Evolutionary conservation across 1,140 invertebrate genomes (phyloP).

Genomic region (Drosophila ohnishii): DNA sequence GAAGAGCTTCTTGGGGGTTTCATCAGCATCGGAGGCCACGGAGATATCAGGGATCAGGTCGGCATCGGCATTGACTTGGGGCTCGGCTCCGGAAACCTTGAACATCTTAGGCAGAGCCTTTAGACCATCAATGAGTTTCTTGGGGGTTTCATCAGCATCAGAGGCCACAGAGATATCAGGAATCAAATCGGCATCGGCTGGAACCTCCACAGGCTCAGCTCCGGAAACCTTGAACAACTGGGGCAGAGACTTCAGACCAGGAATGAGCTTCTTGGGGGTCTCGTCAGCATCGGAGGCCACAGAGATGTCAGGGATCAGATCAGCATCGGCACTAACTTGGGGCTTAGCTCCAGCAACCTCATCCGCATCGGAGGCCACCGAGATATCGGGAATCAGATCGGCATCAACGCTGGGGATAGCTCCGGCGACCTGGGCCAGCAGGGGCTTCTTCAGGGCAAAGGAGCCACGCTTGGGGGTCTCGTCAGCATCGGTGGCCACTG

Average conservation of each 20-base stretch:
- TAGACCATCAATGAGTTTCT: background rate
- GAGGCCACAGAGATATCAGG: slow-evolving; percentile 59
- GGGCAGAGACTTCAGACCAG: slow-evolving; percentile 20
- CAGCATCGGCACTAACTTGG: slow-evolving; percentile 19
- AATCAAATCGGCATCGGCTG: slow-evolving; percentile 40
- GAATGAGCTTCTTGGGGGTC: background rate
- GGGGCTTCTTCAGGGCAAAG: slow-evolving; percentile 11
- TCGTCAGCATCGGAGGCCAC: slow-evolving; percentile 47
- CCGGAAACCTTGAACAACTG: background rate
- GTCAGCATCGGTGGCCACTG: slow-evolving; percentile 49
- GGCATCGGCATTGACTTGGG: background rate
- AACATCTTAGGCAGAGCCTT: slow-evolving; percentile 7
- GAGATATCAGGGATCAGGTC: slow-evolving; percentile 45
- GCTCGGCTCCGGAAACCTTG: slow-evolving; percentile 20
- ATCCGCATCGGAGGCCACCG: slow-evolving; percentile 47
- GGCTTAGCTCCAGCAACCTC: slow-evolving; percentile 17
- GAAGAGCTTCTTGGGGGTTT: slow-evolving; percentile 9
- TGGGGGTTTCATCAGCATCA: slow-evolving; percentile 35
- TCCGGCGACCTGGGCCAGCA: slow-evolving; percentile 8
- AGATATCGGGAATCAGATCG: slow-evolving; percentile 59
- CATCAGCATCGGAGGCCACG: slow-evolving; percentile 41
- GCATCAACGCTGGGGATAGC: slow-evolving; percentile 19
- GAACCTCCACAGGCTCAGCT: slow-evolving; percentile 5
- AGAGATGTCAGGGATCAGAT: slow-evolving; percentile 58
- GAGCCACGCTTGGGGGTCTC: slow-evolving; percentile 12